Evolutionary conservation across 2,797 vertebrate species (phyloP).

Genomic region (Lepidocolaptes lacrymiger): DNA sequence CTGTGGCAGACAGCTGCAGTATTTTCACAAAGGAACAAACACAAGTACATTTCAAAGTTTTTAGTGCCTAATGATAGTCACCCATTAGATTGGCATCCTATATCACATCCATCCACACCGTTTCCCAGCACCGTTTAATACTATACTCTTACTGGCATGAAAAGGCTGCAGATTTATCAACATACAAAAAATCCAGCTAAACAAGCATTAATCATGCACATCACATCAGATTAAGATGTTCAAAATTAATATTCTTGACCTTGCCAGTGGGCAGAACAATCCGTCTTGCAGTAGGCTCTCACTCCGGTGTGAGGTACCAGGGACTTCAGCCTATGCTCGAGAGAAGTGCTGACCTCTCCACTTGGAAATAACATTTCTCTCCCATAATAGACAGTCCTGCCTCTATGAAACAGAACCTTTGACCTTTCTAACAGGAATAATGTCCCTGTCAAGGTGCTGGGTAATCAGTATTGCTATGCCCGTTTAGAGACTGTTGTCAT

Average conservation of each 20-base stretch:
- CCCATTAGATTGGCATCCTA: not conserved
- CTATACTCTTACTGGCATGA: not conserved
- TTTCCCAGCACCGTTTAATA: not conserved
- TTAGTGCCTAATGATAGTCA: not conserved
- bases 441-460: constrained; percentile 47
- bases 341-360: constrained; percentile 37
- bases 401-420: constrained; percentile 52
- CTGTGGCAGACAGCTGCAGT: not conserved
- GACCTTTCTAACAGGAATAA: constrained; percentile 57
- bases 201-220: constrained; percentile 63
- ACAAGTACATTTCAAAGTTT: not conserved
- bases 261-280: constrained; percentile 66
- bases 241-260: constrained; percentile 76
- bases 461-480: constrained; percentile 41
- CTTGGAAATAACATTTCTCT: constrained; percentile 32
- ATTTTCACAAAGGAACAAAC: not conserved
- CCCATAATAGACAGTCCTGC: not conserved
- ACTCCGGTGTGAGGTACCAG: not conserved
- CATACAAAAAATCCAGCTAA: constrained; percentile 48
- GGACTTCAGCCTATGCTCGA: not conserved
- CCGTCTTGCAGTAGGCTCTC: constrained; percentile 30
- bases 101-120: not conserved
- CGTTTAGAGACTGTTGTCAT: not conserved
- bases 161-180: constrained; percentile 50
- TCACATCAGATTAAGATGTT: constrained; percentile 71